Base-by-base conservation (phyloP, 1,140 invertebrate species). In the Rhagoletis zephyria region DNA sequence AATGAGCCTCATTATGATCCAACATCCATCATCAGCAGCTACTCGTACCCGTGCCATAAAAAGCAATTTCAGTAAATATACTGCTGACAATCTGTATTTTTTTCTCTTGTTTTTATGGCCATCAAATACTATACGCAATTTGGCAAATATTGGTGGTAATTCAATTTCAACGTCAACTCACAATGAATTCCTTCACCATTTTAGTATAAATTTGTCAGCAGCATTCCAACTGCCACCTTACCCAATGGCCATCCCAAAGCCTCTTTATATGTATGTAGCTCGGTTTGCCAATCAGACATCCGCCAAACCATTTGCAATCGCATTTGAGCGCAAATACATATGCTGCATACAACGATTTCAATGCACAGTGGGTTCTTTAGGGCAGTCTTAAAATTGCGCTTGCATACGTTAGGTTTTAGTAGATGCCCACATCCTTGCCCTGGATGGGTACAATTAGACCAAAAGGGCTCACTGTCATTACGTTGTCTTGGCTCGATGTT, bases 141-240 rank as follows among this genome's bases (percentile, higher is more conserved):
- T 88, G 85, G 45, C 87, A 91, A 89, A 90, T 91, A 90, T 90
- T 90, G 89, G 88, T 88, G 74, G 88, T 91, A 91, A 91, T 90
- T 90, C 74, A 91, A 91, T 91, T 88, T 88, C n/a, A 74, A 45
- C 48, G 42, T 3, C 48, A 85, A 56, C 40, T 61, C 59, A 48
- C 42, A 63, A n/a, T 30, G 61, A 10, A 86, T 61, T 64, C 59
- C 59, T 63, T 86, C 59, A 63, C 85, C 63, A n/a, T 4, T 14
- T 59, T 14, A 86, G 4, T 59, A 30, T 5, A 19, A 61, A 86
- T n/a, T 85, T 85, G 19, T 9, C 30, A 86, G 14, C 59, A 48
- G 45, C 74, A 59, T 81, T 56, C 42, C 48, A 56, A 56, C 74
- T 16, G 7, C 74, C n/a, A 5, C 45, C 45, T 1, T 14, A 3